Conservation (phyloP, 2,797 vertebrate genomes). For the Echeneis naucrates region DNA sequence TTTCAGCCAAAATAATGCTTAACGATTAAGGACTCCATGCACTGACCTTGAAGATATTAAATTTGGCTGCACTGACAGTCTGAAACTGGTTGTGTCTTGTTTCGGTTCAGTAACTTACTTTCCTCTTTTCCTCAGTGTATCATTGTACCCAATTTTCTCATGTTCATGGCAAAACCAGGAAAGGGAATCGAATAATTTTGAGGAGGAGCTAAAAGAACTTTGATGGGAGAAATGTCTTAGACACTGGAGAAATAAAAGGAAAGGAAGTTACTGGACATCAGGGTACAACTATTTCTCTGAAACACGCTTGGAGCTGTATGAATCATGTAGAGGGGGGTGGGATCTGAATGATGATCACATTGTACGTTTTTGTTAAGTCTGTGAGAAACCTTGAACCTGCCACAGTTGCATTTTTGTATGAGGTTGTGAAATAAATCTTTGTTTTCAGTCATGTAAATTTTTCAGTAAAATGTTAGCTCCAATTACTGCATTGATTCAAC, state of each 20-base stretch:
- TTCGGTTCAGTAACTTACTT: conserved; percentile 37
- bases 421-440: conserved; percentile 76
- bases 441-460: conserved; percentile 55
- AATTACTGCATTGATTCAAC: neutral
- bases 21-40: conserved; percentile 45
- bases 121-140: neutral
- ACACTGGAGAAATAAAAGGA: neutral
- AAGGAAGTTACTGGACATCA: conserved; percentile 38
- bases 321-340: conserved; percentile 1
- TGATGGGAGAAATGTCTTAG: neutral
- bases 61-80: conserved; percentile 29
- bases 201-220: neutral
- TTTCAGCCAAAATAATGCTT: conserved; percentile 22
- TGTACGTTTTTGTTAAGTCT: conserved; percentile 56
- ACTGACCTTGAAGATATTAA: conserved; percentile 54
- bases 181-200: too few species aligned
- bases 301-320: conserved; percentile 15
- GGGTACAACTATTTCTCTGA: conserved; percentile 14
- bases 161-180: neutral
- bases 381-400: conserved; percentile 48
- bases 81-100: conserved; percentile 16
- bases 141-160: neutral
- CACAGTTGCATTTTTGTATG: conserved; percentile 74
- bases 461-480: neutral
- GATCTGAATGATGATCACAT: conserved; percentile 19